Evolutionary conservation across 2,888 invertebrate genomes (phyloP).

Genomic region (Tiliacea citrago): DNA sequence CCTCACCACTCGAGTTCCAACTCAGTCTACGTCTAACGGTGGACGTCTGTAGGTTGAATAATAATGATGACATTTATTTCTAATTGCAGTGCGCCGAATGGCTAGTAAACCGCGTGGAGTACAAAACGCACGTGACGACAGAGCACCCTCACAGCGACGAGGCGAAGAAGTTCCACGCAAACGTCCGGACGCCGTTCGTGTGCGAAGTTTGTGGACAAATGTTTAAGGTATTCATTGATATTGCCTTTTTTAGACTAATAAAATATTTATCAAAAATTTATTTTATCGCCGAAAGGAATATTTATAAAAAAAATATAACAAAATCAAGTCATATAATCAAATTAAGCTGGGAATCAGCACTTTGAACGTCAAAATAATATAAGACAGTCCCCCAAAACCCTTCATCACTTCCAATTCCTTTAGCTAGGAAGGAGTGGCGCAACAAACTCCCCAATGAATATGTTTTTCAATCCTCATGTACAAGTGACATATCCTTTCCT

Average conservation of each 20-base stretch:
- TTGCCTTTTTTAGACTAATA: not conserved
- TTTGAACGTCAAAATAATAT: too few relatives aligned
- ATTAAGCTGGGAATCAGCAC: too few relatives aligned
- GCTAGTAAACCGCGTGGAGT: slow-evolving; percentile 61
- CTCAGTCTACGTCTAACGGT: not conserved
- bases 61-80: not conserved
- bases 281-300: too few relatives aligned
- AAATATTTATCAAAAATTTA: not conserved
- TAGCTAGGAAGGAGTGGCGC: too few relatives aligned
- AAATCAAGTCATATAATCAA: too few relatives aligned
- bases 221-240: slow-evolving; percentile 68
- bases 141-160: slow-evolving; percentile 68
- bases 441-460: too few relatives aligned
- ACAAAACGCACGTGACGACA: slow-evolving; percentile 65
- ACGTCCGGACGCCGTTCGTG: slow-evolving; percentile 63
- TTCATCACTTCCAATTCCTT: too few relatives aligned
- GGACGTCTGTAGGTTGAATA: not conserved
- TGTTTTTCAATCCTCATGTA: too few relatives aligned
- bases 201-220: slow-evolving; percentile 75
- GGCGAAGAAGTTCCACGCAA: slow-evolving; percentile 54
- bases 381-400: too few relatives aligned
- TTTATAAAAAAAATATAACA: too few relatives aligned
- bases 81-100: slow-evolving; percentile 68
- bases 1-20: too few relatives aligned
- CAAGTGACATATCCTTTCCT: too few relatives aligned